Evolutionary conservation across 2,113 vertebrate species (phyloP).

Genomic region (Pipra filicauda): DNA sequence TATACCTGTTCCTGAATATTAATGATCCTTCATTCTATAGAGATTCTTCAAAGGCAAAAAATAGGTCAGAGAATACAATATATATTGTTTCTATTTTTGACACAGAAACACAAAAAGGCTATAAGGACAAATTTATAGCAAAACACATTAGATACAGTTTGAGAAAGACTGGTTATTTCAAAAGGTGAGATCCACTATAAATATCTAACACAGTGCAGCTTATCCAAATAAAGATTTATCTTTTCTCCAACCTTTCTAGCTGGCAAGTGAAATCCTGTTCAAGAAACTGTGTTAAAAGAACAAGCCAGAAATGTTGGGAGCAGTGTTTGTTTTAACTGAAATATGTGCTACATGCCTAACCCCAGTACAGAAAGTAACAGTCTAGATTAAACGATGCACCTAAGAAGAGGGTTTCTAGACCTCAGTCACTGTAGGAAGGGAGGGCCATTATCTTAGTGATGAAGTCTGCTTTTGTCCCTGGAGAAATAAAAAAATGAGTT

Average conservation of each 20-base stretch:
- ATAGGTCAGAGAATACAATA: background rate
- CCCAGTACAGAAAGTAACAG: background rate
- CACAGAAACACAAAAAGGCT: background rate
- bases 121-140: background rate
- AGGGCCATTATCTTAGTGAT: background rate
- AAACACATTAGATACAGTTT: background rate
- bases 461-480: background rate
- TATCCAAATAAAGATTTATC: constrained; percentile 7
- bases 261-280: background rate
- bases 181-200: background rate
- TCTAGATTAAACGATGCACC: background rate
- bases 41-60: background rate
- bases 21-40: background rate
- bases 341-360: background rate
- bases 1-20: background rate
- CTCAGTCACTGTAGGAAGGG: background rate
- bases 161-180: background rate
- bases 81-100: background rate
- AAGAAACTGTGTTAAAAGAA: constrained; percentile 20
- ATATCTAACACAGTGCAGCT: background rate
- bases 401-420: background rate
- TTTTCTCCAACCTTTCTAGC: background rate
- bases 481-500: background rate
- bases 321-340: background rate
- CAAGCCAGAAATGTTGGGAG: background rate